Evolutionary conservation across 2,888 invertebrate species (phyloP), one percentile per base, ranked within the genome.

Genomic region (Volucella inanis): DNA sequence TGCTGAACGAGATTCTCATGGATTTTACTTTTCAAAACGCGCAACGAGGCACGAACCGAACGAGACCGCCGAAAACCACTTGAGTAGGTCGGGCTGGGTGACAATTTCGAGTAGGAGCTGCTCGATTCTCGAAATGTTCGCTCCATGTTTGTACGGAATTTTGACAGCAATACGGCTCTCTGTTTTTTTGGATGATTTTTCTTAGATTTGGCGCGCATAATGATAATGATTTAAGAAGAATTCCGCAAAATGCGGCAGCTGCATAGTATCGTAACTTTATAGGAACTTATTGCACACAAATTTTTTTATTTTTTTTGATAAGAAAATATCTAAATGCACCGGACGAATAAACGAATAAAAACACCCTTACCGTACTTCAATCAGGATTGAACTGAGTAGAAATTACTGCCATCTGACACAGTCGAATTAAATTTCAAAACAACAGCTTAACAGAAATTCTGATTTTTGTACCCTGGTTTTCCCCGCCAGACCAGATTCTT

Each of bases 21-120:
- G 61, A 91, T 88, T 88, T 94, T 93, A 92, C 94, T 94, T 90
- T 94, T 94, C 80, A 96, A 94, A 90, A 94, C 91, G 87, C 95
- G 94, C 88, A 96, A 92, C 88, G 95, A 95, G 88, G 95, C 94
- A 89, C 95, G 93, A 90, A 95, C 95, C 87, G 95, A 95, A 91
- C 94, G 93, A 87, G 95, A 94, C 88, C 95, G 94, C 87, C 95
- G 94, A 88, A 94, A 80, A 3, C 76, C 59, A 55, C 47, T 59
- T 1, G 18, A 57, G 10, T 41, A 45, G 1, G 52, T 45, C 12
- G 43, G 72, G 1, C 54, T 18, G 10, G 70, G 14, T 1, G 87
- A 52, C 38, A 83, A 49, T 62, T 77, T 75, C 3, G 80, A 67
- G 49, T 79, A 87, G 8, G 87, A 87, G 59, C 22, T 70, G 12